phyloP scores from a whole-genome alignment of 2,797 vertebrate species.

The Selene dorsalis region DNA sequence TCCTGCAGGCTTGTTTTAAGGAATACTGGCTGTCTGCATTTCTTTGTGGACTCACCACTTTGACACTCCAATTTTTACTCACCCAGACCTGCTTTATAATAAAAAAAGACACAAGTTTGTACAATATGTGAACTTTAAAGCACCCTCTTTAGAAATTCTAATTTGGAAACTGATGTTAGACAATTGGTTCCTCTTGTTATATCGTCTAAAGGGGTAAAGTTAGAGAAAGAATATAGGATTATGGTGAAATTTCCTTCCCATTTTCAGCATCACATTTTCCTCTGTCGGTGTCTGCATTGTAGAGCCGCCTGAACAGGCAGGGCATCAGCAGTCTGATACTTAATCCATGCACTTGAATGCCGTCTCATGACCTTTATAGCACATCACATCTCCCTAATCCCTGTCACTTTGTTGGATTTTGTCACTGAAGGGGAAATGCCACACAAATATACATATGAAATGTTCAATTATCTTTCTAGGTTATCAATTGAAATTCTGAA shows the following conservation, averaged over 20 bases:
- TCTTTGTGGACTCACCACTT: too few relatives aligned
- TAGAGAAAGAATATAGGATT: slow-evolving; percentile 1
- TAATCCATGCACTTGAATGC: background rate
- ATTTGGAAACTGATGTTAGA: background rate
- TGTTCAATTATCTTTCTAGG: background rate
- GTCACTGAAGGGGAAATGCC: background rate
- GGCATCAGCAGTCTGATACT: background rate
- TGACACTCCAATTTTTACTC: too few relatives aligned
- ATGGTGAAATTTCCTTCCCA: background rate
- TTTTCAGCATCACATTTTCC: background rate
- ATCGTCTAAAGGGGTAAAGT: background rate
- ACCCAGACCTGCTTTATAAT: too few relatives aligned
- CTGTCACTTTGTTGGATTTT: background rate
- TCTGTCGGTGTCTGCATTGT: background rate
- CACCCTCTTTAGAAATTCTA: background rate
- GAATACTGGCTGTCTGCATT: too few relatives aligned
- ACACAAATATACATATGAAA: background rate
- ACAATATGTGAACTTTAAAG: slow-evolving; percentile 4
- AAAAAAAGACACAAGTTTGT: too few relatives aligned
- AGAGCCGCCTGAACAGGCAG: background rate
- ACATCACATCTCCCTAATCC: background rate
- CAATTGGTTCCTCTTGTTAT: background rate
- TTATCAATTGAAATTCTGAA: background rate
- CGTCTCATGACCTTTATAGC: background rate
- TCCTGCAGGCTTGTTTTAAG: too few relatives aligned